phyloP scores from a whole-genome alignment of 1,140 invertebrate species.

The Tyrophagus putrescentiae region DNA sequence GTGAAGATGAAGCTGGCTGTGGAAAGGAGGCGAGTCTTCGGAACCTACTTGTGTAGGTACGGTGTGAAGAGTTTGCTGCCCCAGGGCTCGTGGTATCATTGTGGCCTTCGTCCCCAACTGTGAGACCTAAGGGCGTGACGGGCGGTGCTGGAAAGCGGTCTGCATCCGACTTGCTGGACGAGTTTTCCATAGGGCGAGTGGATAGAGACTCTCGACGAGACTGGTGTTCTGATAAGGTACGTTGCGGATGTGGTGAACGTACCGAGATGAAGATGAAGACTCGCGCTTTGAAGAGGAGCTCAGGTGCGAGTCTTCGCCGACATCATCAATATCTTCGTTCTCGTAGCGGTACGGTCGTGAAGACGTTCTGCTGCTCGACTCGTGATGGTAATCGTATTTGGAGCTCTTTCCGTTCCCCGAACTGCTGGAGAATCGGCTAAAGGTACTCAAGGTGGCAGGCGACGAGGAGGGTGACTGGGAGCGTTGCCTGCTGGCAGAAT shows the following conservation, averaged over 20 bases:
- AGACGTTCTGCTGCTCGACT: not conserved
- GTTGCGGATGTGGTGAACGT: slow-evolving; percentile 1
- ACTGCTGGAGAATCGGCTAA: not conserved
- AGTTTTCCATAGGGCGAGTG: not conserved
- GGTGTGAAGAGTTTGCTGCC: too few species aligned
- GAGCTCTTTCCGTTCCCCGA: not conserved
- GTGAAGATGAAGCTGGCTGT: too few species aligned
- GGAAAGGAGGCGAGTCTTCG: too few species aligned
- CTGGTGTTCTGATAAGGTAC: slow-evolving; percentile 19
- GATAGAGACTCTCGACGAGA: slow-evolving; percentile 3
- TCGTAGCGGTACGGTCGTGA: not conserved
- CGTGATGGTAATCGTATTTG: slow-evolving; percentile 15
- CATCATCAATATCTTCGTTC: slow-evolving; percentile 6
- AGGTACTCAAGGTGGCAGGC: not conserved
- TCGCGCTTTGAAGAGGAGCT: slow-evolving; percentile 19
- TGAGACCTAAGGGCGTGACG: too few species aligned
- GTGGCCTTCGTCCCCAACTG: too few species aligned
- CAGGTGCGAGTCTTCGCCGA: slow-evolving; percentile 1
- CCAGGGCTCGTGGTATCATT: too few species aligned
- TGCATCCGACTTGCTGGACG: not conserved
- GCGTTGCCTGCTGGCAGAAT: not conserved
- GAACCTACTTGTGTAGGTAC: too few species aligned
- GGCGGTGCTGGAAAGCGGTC: not conserved
- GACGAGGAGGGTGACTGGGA: slow-evolving; percentile 14
- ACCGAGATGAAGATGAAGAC: slow-evolving; percentile 6